Evolutionary conservation across 2,113 vertebrate species (phyloP).

Genomic region (Prionailurus bengalensis): DNA sequence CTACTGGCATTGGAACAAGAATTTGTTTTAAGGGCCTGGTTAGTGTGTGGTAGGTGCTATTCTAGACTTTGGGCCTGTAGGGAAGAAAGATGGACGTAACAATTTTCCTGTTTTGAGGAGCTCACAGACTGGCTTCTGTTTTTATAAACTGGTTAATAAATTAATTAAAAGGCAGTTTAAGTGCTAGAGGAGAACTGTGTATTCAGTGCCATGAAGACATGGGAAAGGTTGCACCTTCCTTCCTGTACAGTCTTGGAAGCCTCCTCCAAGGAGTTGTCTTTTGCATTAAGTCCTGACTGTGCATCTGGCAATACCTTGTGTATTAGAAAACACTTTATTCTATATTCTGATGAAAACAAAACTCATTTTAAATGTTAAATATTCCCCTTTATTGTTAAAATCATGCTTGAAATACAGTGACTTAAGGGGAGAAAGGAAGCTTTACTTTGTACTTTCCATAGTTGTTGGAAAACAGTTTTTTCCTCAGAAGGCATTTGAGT

Average conservation of each 20-base stretch:
- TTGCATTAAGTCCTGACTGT: background rate
- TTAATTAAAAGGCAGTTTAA: constrained; percentile 2
- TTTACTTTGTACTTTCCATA: background rate
- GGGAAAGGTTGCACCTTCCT: background rate
- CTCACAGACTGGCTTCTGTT: background rate
- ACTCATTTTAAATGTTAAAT: constrained; percentile 36
- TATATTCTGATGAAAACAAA: constrained; percentile 31
- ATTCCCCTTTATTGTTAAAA: constrained; percentile 10
- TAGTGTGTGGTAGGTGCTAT: background rate
- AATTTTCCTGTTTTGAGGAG: background rate
- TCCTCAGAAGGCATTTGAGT: background rate
- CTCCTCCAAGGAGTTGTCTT: background rate
- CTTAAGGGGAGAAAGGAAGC: background rate
- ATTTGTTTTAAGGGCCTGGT: constrained; percentile 12
- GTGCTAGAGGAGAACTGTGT: background rate
- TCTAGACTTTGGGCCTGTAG: background rate
- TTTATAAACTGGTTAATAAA: constrained; percentile 7
- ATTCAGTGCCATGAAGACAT: background rate
- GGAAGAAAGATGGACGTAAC: background rate
- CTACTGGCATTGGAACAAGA: background rate
- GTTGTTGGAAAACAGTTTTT: background rate
- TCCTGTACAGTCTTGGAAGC: constrained; percentile 1
- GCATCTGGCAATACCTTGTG: background rate
- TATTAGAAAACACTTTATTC: background rate
- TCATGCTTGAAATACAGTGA: background rate